Evolutionary conservation across 2,888 invertebrate species (phyloP).

Genomic region (Rotaria macrura): DNA sequence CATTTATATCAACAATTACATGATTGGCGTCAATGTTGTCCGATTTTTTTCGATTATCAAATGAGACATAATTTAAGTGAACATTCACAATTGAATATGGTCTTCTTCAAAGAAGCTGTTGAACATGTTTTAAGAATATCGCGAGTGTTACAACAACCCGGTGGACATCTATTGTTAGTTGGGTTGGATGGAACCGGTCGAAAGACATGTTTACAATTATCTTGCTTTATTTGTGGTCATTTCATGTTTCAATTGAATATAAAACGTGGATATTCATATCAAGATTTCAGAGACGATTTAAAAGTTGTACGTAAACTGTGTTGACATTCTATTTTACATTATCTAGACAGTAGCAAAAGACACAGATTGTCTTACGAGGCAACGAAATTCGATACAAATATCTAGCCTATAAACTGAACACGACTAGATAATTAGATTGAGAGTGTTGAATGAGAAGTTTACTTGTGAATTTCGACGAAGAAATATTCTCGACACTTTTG

Average conservation of each 20-base stretch:
- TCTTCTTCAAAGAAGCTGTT: slow-evolving; percentile 48
- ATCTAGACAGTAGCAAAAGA: too few species aligned
- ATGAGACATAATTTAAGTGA: slow-evolving; percentile 41
- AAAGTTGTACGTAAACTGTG: slow-evolving; percentile 41
- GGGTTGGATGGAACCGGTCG: slow-evolving; percentile 42
- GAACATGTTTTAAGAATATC: slow-evolving; percentile 47
- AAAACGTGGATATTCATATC: slow-evolving; percentile 42
- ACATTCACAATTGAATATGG: slow-evolving; percentile 40
- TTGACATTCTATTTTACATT: background rate
- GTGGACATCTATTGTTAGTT: slow-evolving; percentile 48
- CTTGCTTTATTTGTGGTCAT: slow-evolving; percentile 44
- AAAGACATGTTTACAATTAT: slow-evolving; percentile 44
- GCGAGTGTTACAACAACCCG: slow-evolving; percentile 47
- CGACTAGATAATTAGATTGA: too few species aligned
- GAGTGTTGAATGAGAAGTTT: too few species aligned
- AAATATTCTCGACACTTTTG: too few species aligned
- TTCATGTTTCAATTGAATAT: slow-evolving; percentile 44
- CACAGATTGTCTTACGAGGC: too few species aligned
- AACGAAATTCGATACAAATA: too few species aligned
- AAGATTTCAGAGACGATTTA: slow-evolving; percentile 47
- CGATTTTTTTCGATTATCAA: slow-evolving; percentile 46
- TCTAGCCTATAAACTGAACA: too few species aligned
- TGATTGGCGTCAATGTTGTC: slow-evolving; percentile 42
- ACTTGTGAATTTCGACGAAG: too few species aligned
- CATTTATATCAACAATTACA: slow-evolving; percentile 44